Base-by-base conservation (phyloP, 53 echinoderm and acorn worm genomes). In the Luidia sarsii region DNA sequence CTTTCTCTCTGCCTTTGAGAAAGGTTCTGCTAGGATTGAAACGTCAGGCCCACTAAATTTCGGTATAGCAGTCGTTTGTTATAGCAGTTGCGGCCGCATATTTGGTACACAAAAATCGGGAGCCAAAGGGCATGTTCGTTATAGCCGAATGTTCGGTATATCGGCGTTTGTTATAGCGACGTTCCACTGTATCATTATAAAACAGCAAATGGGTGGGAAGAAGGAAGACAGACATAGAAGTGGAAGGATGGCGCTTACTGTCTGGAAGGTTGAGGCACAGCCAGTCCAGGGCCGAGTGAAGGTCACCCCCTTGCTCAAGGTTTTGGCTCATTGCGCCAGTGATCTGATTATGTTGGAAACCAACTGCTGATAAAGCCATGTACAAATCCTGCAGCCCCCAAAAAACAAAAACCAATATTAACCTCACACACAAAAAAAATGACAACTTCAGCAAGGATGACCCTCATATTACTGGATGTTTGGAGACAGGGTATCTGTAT, bases 231-330 rank as follows among this genome's bases (percentile, higher is more conserved):
- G n/a, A n/a, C n/a, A n/a, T 5, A 27, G 10, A 13, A 64, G 64
- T 9, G 13, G 3, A 64, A n/a, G 21, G 52, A 7, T 41, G 19
- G 32, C 14, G 29, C 87, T 84, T 75, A 95, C 95, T 87, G 69
- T 95, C 92, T 50, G 87, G 48, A 11, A 92, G 80, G 73, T 95
- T 95, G 8, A 95, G 82, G 64, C 95, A 95, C 15, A 95, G 92
- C 95, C 95, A 95, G 80, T 95, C 95, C 7, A 95, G 75, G 45
- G 95, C 92, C 11, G 86, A 69, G 59, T 95, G 92, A 43, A 95
- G 83, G 52, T 95, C 95, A 25, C 95, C 95, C 0, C 95, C 95
- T 59, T 89, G 80, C 52, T 79, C 83, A 33, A 95, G 84, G 3
- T 89, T 92, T 48, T 87, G 83, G 31, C 83, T 87, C 95, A 95